Base-by-base conservation (phyloP, 2,888 invertebrate species). In the Stomorhina lunata region DNA sequence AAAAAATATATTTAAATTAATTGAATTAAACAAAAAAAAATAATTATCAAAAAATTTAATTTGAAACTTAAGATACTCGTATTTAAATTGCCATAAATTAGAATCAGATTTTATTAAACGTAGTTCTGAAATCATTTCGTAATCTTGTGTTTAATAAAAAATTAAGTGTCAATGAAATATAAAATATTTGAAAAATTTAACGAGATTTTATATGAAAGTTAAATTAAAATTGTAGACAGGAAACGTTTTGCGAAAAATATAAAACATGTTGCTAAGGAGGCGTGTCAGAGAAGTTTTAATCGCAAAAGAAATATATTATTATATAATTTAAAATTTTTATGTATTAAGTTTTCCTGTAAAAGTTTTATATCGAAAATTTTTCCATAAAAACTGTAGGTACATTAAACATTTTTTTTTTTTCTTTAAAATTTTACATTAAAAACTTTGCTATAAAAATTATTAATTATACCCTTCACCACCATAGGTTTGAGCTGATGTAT, bases 21-120 rank as follows among this genome's bases (percentile, higher is more conserved):
- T 27, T 2, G n/a, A 37, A 59, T 34, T 17, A 12, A n/a, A n/a
- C n/a, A n/a, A n/a, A n/a, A n/a, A 10, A 15, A 48, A 68, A 29
- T 43, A 55, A 55, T 61, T n/a, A 40, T 15, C 29, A 40, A 27
- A 68, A 40, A 59, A 32, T 50, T 7, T 40, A 76, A 66, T 25
- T 20, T 40, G 29, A n/a, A n/a, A 40, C 50, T n/a, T 65, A n/a
- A 17, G 17, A 27, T 40, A 32, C 15, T 27, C 25, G 6, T 15
- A 55, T 29, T 32, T 29, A 69, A 69, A 69, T 43, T 43, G 5
- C 2, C 20, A 57, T 69, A 3, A 15, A 22, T 57, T 45, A 27
- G 17, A 55, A 68, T 29, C n/a, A n/a, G n/a, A 40, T n/a, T 22
- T 57, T 1, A 55, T 9, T 57, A 2, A 10, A 45, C 20, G 20